These are phyloP conservation scores for Daboia siamensis DNA, from an alignment of 2,113 vertebrate species.

Conservation along the genomic window DNA sequence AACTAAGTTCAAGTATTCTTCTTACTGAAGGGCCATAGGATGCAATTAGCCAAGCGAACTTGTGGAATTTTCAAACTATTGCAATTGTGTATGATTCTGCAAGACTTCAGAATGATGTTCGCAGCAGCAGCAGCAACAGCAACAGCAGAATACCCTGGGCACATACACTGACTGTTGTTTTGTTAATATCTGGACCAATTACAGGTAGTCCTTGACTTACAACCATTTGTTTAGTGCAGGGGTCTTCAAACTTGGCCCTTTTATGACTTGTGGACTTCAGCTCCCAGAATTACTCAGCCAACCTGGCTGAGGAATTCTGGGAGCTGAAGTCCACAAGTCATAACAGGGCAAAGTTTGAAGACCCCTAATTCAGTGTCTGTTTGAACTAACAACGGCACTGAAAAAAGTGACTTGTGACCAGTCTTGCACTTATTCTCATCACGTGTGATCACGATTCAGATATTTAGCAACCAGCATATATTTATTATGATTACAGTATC, in stretches of 20 bases:
- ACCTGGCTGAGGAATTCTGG: no score
- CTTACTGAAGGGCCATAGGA: slow-evolving; percentile 46
- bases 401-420: not conserved
- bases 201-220: not conserved
- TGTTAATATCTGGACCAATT: not conserved
- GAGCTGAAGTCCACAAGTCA: no score
- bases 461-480: not conserved
- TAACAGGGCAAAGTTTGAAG: no score
- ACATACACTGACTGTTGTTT: slow-evolving; percentile 45
- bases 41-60: not conserved
- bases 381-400: not conserved
- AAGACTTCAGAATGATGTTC: not conserved
- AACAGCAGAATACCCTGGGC: not conserved
- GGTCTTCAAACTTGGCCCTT: no score
- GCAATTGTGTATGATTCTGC: not conserved
- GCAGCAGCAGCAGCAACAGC: not conserved
- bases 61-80: not conserved
- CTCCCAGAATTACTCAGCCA: no score
- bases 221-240: not conserved
- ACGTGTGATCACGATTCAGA: not conserved
- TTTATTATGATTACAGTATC: not conserved
- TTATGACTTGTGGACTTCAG: no score
- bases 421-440: not conserved
- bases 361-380: not conserved
- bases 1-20: slow-evolving; percentile 66